Conservation (phyloP, 2,113 vertebrate genomes). For the Xerus inauris region DNA sequence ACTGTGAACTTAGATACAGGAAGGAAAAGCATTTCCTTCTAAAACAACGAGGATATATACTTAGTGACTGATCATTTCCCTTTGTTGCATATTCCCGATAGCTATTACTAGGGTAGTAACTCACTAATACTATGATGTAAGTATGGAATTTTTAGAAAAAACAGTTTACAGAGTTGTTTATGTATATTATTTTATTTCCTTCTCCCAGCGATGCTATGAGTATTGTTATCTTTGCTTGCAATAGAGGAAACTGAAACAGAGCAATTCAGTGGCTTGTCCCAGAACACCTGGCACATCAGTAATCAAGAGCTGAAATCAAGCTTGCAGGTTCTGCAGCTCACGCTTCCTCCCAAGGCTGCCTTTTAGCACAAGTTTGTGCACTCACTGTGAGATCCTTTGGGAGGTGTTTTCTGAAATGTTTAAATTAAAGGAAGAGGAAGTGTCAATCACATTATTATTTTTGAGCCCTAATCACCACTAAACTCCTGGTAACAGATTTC, state of each 20-base stretch:
- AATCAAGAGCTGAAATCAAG: background rate
- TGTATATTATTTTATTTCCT: background rate
- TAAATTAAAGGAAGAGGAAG: slow-evolving; percentile 16
- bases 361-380: no score
- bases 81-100: background rate
- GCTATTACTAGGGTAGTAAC: background rate
- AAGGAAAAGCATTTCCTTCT: slow-evolving; percentile 65
- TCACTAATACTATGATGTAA: background rate
- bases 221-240: background rate
- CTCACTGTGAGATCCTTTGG: background rate
- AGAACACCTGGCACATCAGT: background rate
- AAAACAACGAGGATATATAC: slow-evolving; percentile 21
- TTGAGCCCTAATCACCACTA: background rate
- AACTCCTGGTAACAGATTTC: background rate
- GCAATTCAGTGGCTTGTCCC: background rate
- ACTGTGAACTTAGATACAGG: slow-evolving; percentile 27
- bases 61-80: slow-evolving; percentile 11
- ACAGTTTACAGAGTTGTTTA: background rate
- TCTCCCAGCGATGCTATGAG: background rate
- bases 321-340: no score
- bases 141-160: background rate
- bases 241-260: background rate
- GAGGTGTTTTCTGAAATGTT: slow-evolving; percentile 4
- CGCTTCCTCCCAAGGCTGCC: fast-evolving
- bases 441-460: background rate